phyloP scores from a whole-genome alignment of 2,797 vertebrate genomes.

The Syngnathus rostellatus region DNA sequence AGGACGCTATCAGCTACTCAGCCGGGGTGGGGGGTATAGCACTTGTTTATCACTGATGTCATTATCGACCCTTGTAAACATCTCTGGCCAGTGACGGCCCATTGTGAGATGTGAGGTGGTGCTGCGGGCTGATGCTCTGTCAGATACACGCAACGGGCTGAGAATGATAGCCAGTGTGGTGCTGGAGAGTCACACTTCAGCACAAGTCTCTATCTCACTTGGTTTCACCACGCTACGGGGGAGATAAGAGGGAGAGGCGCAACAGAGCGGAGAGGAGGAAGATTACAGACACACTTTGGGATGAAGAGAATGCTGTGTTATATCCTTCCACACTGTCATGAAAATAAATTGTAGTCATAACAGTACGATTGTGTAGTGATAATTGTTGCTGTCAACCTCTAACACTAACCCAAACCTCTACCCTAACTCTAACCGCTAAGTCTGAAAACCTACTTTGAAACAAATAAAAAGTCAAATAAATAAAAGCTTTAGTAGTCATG shows the following conservation, averaged over 20 bases:
- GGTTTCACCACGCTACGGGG: slow-evolving; percentile 26
- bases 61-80: slow-evolving; percentile 55
- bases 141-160: slow-evolving; percentile 46
- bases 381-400: background rate
- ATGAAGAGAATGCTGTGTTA: slow-evolving; percentile 20
- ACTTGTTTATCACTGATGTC: slow-evolving; percentile 50
- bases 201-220: slow-evolving; percentile 34
- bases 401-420: no score
- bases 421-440: no score
- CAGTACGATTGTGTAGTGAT: background rate
- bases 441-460: no score
- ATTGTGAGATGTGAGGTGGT: slow-evolving; percentile 40
- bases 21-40: background rate
- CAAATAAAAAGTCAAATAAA: no score
- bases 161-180: slow-evolving; percentile 48
- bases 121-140: slow-evolving; percentile 41
- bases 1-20: slow-evolving; percentile 16
- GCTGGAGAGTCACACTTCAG: slow-evolving; percentile 35
- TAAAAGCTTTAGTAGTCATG: no score
- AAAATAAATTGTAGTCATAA: background rate
- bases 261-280: slow-evolving; percentile 19
- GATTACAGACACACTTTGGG: slow-evolving; percentile 27
- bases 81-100: slow-evolving; percentile 30
- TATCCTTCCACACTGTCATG: slow-evolving; percentile 3
- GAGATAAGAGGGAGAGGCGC: slow-evolving; percentile 7